A percentile compares a stretch with the other conserved stretches of the same genome.
These are phyloP conservation scores for Horisme vitalbata DNA, from an alignment of 2,888 invertebrate species.

Conservation along the genomic window DNA sequence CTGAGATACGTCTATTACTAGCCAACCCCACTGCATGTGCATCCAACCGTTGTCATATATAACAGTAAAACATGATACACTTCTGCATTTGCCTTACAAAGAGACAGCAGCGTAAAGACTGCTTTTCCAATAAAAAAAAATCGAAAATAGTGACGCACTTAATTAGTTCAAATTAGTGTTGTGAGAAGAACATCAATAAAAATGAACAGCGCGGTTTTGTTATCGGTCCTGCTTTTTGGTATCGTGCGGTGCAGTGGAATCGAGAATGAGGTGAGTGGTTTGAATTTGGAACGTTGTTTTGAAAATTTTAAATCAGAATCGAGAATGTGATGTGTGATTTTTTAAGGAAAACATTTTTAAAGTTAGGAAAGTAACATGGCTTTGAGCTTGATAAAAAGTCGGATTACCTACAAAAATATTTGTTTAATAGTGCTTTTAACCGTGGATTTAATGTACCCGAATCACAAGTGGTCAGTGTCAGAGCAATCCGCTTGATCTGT, in stretches of 20 bases:
- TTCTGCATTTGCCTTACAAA: conserved; percentile 66
- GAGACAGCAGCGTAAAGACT: conserved; percentile 19
- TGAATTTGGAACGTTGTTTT: neutral
- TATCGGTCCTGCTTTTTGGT: conserved; percentile 67
- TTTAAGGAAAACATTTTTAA: too few species aligned
- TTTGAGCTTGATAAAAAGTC: too few species aligned
- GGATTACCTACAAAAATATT: too few species aligned
- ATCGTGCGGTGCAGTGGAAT: conserved; percentile 66
- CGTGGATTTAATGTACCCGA: too few species aligned
- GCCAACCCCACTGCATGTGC: conserved; percentile 59
- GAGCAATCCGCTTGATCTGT: too few species aligned
- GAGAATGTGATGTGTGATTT: too few species aligned
- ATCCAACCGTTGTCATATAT: conserved; percentile 64
- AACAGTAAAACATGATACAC: conserved; percentile 54
- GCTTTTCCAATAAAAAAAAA: conserved; percentile 18
- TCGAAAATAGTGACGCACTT: conserved; percentile 30
- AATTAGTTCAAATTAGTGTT: conserved; percentile 55
- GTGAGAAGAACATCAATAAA: conserved; percentile 48
- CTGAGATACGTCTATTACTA: conserved; percentile 2
- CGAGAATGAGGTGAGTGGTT: conserved; percentile 62
- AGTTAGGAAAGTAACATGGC: too few species aligned
- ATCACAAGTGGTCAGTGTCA: too few species aligned
- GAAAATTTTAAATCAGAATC: too few species aligned
- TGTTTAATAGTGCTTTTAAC: too few species aligned
- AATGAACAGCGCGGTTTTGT: conserved; percentile 65